A percentile compares a stretch with the other conserved stretches of the same genome.
phyloP scores from a whole-genome alignment of 1,140 invertebrate genomes.

The Trypoxylus dichotomus region DNA sequence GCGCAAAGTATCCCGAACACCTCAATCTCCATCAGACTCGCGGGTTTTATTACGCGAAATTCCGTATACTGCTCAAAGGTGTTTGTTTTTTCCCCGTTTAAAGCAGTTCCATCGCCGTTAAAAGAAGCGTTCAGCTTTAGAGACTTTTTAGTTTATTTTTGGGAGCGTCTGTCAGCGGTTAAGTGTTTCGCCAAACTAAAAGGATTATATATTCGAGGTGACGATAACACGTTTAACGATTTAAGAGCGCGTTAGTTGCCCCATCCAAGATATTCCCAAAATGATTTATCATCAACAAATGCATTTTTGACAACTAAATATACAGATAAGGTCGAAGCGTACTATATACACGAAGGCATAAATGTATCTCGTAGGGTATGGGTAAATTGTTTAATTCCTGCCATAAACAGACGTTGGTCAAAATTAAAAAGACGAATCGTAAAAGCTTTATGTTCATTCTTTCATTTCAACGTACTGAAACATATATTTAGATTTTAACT shows the following conservation, averaged over 20 bases:
- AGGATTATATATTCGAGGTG: conserved; percentile 17
- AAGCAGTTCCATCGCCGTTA: not conserved
- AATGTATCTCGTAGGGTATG: no score
- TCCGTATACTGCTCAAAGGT: not conserved
- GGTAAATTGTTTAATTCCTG: no score
- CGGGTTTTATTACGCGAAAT: not conserved
- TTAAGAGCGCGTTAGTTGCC: not conserved
- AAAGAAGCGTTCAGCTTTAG: not conserved
- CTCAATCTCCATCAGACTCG: no score
- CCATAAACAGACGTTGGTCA: not conserved
- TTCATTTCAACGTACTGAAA: no score
- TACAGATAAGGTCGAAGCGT: not conserved
- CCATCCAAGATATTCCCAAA: not conserved
- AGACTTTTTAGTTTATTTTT: conserved; percentile 5
- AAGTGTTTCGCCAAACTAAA: conserved; percentile 20
- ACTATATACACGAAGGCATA: not conserved
- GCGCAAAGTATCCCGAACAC: no score
- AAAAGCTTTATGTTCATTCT: no score
- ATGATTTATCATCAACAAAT: conserved; percentile 15
- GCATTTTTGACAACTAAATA: conserved; percentile 15
- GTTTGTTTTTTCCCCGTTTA: not conserved
- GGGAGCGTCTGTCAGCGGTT: conserved; percentile 2
- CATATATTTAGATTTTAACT: no score
- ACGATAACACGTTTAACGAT: not conserved
- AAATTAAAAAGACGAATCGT: not conserved